Evolutionary conservation across 2,888 invertebrate genomes (phyloP), one percentile per base, ranked within the genome.

Genomic region (Nasonovia ribisnigri): DNA sequence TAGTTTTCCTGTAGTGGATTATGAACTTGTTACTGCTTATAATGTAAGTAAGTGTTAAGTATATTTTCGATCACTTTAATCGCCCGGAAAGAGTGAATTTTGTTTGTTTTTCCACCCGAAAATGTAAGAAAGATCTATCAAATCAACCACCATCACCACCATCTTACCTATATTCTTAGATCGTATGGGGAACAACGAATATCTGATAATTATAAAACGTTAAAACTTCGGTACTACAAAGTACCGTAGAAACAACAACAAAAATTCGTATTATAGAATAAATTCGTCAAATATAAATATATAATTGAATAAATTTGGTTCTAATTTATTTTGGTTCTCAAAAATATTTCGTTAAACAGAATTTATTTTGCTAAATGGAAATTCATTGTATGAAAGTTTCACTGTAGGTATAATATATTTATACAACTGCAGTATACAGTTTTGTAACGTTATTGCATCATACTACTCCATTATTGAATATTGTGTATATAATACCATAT

Each of bases 11-110:
- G 42, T 11, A 86, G 36, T 42, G 77, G 29, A 86, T 92, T 86
- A 86, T 46, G 86, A 57, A n/a, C n/a, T 86, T 57, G 60, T 91
- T 91, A 91, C 86, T 36, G 77, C 13, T 54, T 77, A 36, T 20
- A 77, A 77, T 36, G 20, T 77, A 77, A 77, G 77, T 36, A 77
- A 77, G 77, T 77, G 36, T 77, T 36, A 20, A 77, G 77, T 36
- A 3, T 77, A 36, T 77, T 77, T 36, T 36, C 77, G 77, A 77
- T 77, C 2, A 36, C 36, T 54, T 3, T 20, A 5, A 0, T 1
- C 20, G 54, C 54, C 5, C 20, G 20, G 54, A 54, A 3, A 54
- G 20, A 54, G 20, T 5, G 5, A 8, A 57, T 26, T 57, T 26
- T 10, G 57, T 57, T 57, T 57, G 26, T 57, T 26, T 57, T 77